Evolutionary conservation across 2,113 vertebrate species (phyloP), one percentile per base, ranked within the genome.

Genomic region (Cephalopterus ornatus): DNA sequence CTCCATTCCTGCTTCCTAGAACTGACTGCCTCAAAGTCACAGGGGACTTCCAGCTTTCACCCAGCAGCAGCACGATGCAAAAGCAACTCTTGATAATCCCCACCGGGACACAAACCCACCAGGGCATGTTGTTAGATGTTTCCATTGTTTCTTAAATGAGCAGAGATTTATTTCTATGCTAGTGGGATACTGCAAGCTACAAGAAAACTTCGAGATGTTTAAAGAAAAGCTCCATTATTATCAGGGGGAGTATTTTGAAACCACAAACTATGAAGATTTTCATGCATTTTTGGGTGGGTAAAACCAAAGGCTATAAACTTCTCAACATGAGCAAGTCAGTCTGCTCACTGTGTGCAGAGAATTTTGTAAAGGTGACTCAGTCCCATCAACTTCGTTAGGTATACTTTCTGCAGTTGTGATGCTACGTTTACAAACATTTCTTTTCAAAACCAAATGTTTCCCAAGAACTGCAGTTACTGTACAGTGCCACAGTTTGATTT

Each of bases 161-260:
- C 15, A 58, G 50, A 46, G 85, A 89, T 92, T 94, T 89, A 76
- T 83, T 89, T 92, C 67, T 59, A 3, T 71, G 56, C 61, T 70
- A 73, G 66, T 73, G 93, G 88, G 81, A 95, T 21, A 70, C 55
- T 73, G 55, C 27, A 88, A 85, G 30, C 61, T 83, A 62, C 58
- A 88, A 79, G 30, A 74, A 77, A 83, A 79, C 27, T 79, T 79
- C 16, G 6, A 67, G 61, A 76, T 3, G 1, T 63, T 92, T 81
- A 81, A 87, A 95, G 74, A 89, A 89, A 89, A 82, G 58, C 23
- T 50, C 49, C 41, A 33, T 85, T 87, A 82, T 91, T 89, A 87
- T 21, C 56, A 75, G 19, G 9, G 53, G 21, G 44, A 62, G 6
- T 53, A 80, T 71, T 92, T 8, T 89, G 78, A 88, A 96, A 89